phyloP scores from a whole-genome alignment of 2,797 vertebrate species.

The Malurus splendens region DNA sequence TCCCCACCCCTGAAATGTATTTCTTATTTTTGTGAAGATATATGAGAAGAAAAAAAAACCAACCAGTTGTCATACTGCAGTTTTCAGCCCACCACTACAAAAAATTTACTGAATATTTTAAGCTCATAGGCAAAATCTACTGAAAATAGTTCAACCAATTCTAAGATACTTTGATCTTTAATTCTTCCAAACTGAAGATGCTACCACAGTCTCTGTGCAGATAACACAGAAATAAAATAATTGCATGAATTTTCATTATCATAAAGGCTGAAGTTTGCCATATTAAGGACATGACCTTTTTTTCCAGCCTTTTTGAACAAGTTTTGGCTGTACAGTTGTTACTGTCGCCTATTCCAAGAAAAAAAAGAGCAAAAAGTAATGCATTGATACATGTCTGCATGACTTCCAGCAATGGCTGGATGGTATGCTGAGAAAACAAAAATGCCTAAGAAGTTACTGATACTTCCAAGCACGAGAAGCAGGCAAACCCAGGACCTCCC shows the following conservation, averaged over 20 bases:
- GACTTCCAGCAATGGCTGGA: background rate
- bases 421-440: background rate
- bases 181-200: background rate
- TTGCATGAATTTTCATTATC: background rate
- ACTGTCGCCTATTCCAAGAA: background rate
- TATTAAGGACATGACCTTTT: background rate
- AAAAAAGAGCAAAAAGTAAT: background rate
- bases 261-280: background rate
- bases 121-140: conserved; percentile 19
- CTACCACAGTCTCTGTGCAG: background rate
- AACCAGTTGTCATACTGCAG: background rate
- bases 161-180: background rate
- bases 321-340: background rate
- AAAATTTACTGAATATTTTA: conserved; percentile 24
- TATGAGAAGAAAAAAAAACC: background rate
- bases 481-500: background rate
- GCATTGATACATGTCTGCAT: background rate
- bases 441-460: background rate
- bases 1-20: background rate
- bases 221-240: background rate
- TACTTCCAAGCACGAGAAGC: background rate
- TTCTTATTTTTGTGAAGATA: background rate
- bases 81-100: background rate
- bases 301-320: background rate
- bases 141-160: background rate